Conservation (phyloP, 1,140 invertebrate species). For the Macrobrachium rosenbergii region DNA sequence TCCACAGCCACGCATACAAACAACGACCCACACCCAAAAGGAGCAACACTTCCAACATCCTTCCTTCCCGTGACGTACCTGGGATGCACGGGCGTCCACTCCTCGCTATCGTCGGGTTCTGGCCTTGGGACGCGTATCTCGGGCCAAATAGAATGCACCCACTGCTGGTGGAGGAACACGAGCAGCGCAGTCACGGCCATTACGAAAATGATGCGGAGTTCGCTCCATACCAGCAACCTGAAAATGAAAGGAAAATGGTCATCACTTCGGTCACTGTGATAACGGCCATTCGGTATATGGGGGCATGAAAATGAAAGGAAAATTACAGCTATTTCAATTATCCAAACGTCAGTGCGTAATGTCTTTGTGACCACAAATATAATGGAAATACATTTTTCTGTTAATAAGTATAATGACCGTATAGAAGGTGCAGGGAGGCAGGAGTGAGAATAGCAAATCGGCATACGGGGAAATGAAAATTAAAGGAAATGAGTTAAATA, state of each 20-base stretch:
- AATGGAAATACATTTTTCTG: too few species aligned
- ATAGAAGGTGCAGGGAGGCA: too few species aligned
- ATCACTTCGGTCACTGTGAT: too few species aligned
- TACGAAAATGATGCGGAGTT: conserved; percentile 66
- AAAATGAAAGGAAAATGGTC: background rate
- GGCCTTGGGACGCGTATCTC: conserved; percentile 68
- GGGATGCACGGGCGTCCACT: conserved; percentile 62
- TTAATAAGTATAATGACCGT: too few species aligned
- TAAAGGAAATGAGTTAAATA: too few species aligned
- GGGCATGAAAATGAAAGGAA: conserved; percentile 38
- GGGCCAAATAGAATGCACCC: conserved; percentile 68
- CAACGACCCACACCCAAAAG: background rate
- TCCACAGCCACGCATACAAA: background rate
- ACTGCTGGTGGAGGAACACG: conserved; percentile 66
- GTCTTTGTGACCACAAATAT: too few species aligned
- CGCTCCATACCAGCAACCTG: conserved; percentile 67
- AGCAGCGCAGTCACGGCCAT: conserved; percentile 59
- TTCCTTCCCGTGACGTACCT: conserved; percentile 31
- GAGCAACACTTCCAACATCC: too few species aligned
- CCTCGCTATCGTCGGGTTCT: conserved; percentile 61
- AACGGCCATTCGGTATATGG: too few species aligned
- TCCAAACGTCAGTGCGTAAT: too few species aligned
- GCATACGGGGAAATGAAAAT: too few species aligned
- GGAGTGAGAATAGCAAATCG: too few species aligned
- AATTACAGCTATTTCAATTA: too few species aligned